Percentiles rank a stretch among this genome's conserved stretches.
Conservation (phyloP, 2,797 vertebrate species). For the Megalops cyprinoides region DNA sequence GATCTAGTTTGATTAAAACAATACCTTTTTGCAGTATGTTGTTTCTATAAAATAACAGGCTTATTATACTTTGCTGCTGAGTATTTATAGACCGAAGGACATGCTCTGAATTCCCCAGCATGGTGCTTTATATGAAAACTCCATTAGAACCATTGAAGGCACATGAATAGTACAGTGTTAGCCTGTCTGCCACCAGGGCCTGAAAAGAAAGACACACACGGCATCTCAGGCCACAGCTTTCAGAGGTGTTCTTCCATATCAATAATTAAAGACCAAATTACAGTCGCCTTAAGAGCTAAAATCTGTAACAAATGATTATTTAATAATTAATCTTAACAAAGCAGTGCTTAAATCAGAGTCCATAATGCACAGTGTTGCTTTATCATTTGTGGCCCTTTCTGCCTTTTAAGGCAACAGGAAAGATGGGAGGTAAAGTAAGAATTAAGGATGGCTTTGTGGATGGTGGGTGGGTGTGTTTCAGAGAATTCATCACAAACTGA, state of each 20-base stretch:
- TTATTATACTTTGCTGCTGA: background rate
- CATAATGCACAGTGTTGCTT: background rate
- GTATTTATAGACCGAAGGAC: constrained; percentile 2
- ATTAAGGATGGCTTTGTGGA: background rate
- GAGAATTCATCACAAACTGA: background rate
- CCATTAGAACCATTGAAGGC: background rate
- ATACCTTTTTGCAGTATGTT: background rate
- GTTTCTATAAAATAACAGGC: background rate
- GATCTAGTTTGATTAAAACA: constrained; percentile 2
- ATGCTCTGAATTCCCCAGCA: background rate
- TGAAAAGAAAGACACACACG: background rate
- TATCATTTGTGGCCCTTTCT: background rate
- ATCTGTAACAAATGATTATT: background rate
- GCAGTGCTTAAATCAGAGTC: too few relatives aligned
- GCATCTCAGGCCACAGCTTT: background rate
- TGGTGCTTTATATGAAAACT: background rate
- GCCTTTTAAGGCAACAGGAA: background rate
- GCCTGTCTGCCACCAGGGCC: background rate
- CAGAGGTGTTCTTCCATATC: background rate
- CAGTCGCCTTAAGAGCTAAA: background rate
- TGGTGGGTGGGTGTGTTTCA: background rate
- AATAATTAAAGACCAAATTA: background rate
- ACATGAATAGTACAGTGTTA: background rate
- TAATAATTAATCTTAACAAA: background rate
- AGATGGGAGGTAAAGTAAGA: background rate